These are phyloP conservation scores for Chrysaora quinquecirrha DNA, from an alignment of 30 jellyfish, hydroid and myxozoan species.

Conservation along the genomic window DNA sequence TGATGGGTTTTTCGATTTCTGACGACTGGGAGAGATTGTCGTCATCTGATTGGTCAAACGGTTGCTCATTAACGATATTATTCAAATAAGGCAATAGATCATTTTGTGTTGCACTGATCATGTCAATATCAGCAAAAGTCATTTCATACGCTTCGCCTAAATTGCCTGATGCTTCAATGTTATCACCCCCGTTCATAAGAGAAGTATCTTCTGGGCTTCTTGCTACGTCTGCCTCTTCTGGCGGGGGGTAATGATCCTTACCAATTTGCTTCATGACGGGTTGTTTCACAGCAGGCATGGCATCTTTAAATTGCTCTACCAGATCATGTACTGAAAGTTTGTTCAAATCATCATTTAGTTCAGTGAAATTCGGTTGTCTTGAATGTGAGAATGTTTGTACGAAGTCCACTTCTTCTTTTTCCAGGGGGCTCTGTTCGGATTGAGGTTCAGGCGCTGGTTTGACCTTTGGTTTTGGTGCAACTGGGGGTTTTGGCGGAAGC, in stretches of 20 bases:
- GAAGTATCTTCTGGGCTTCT: background rate
- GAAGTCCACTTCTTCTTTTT: constrained; percentile 13
- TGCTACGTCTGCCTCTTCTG: background rate
- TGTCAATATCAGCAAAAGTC: constrained; percentile 95
- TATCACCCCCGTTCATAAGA: background rate
- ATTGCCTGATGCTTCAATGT: background rate
- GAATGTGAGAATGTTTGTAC: constrained; percentile 38
- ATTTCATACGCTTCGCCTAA: constrained; percentile 42
- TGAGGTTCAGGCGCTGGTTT: constrained; percentile 12
- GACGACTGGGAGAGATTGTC: constrained; percentile 59
- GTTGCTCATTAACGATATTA: constrained; percentile 48
- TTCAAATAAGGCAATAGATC: constrained; percentile 67
- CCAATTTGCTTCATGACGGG: constrained; percentile 17
- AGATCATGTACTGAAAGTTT: constrained; percentile 34
- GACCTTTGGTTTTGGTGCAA: constrained; percentile 66
- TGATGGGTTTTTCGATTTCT: constrained; percentile 53
- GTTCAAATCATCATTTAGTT: constrained; percentile 21
- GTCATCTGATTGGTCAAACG: constrained; percentile 39
- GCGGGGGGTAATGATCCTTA: constrained; percentile 8
- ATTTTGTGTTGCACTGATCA: constrained; percentile 82
- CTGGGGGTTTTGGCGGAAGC: constrained; percentile 61
- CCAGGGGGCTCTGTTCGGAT: constrained; percentile 1
- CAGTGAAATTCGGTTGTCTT: constrained; percentile 54
- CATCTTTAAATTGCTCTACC: constrained; percentile 38
- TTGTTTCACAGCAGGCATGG: constrained; percentile 24